phyloP scores from a whole-genome alignment of 2,888 invertebrate species.

The Cancer borealis region DNA sequence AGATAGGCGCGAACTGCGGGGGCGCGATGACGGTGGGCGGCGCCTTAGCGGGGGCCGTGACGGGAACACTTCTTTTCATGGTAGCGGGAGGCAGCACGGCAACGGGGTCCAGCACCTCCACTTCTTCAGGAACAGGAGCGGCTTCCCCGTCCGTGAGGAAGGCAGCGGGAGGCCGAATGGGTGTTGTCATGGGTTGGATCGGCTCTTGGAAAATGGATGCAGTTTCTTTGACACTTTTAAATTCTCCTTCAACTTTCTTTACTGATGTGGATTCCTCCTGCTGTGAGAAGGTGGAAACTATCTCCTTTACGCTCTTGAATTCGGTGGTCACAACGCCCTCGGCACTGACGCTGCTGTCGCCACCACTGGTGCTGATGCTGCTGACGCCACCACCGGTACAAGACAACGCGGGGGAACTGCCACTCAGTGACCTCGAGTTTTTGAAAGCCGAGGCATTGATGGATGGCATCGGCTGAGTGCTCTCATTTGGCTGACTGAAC shows the following conservation, averaged over 20 bases:
- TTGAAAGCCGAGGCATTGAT: constrained; percentile 73
- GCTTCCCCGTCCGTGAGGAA: constrained; percentile 67
- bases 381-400: background rate
- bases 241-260: constrained; percentile 72
- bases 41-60: constrained; percentile 59
- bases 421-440: constrained; percentile 44
- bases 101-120: constrained; percentile 65
- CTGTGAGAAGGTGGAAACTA: constrained; percentile 62
- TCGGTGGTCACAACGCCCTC: constrained; percentile 53
- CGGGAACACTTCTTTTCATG: constrained; percentile 57
- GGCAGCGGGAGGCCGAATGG: constrained; percentile 67
- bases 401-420: background rate
- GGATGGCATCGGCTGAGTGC: constrained; percentile 43
- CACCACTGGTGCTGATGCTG: no score
- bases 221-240: constrained; percentile 73
- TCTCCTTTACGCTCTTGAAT: constrained; percentile 67
- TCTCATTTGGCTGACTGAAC: constrained; percentile 58
- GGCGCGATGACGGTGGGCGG: constrained; percentile 51
- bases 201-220: constrained; percentile 76
- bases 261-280: constrained; percentile 62
- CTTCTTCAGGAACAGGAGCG: background rate
- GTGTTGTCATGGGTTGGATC: constrained; percentile 69
- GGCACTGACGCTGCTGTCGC: background rate
- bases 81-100: constrained; percentile 76
- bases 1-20: constrained; percentile 11